Percentiles rank a stretch among this genome's conserved stretches.
Conservation (phyloP, 1,140 invertebrate genomes). For the Hyposmocoma kahamanoa region DNA sequence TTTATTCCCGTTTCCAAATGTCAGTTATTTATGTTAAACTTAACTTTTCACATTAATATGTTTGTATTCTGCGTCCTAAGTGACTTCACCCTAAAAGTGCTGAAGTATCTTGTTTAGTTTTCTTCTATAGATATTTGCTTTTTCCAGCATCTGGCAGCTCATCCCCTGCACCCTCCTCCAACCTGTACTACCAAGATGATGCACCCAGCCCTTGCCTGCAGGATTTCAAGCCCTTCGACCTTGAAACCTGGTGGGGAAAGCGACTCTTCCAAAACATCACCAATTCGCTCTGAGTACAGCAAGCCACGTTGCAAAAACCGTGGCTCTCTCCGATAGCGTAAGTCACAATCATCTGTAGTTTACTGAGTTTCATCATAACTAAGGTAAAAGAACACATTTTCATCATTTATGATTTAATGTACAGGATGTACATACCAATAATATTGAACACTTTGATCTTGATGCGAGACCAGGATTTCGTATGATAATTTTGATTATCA, state of each 20-base stretch:
- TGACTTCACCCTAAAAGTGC: too few species aligned
- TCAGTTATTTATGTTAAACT: too few species aligned
- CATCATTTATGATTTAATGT: background rate
- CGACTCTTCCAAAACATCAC: constrained; percentile 86
- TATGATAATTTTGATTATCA: too few species aligned
- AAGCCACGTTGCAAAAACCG: background rate
- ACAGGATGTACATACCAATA: too few species aligned
- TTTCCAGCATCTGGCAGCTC: constrained; percentile 54
- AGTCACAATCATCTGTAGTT: constrained; percentile 69
- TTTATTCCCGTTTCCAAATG: too few species aligned
- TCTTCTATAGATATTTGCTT: too few species aligned
- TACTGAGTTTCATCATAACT: constrained; percentile 58
- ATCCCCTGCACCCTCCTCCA: constrained; percentile 60
- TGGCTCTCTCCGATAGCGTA: constrained; percentile 40
- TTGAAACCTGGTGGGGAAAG: constrained; percentile 92
- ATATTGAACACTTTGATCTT: too few species aligned
- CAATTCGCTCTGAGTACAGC: constrained; percentile 77
- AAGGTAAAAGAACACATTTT: background rate
- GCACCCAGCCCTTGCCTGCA: constrained; percentile 79
- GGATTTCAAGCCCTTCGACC: constrained; percentile 90
- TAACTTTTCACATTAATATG: too few species aligned
- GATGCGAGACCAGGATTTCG: too few species aligned
- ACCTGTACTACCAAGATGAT: constrained; percentile 81
- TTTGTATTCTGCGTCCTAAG: too few species aligned
- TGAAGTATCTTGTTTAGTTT: too few species aligned